phyloP scores from a whole-genome alignment of 2,888 invertebrate genomes.

The Lymantria dispar region DNA sequence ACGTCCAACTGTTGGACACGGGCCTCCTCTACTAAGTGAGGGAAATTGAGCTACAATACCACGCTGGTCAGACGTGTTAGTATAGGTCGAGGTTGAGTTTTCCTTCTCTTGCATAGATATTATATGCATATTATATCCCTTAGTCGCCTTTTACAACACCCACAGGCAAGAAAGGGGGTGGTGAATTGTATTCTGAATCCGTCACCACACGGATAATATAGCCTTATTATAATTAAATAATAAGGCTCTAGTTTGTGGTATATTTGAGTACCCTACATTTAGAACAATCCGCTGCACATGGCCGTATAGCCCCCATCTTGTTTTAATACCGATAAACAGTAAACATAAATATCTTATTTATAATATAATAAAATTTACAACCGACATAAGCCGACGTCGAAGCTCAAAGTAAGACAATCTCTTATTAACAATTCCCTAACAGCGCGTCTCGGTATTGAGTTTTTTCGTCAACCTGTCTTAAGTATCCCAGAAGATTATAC shows the following conservation, averaged over 20 bases:
- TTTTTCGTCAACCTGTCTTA: conserved; percentile 54
- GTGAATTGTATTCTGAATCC: too few relatives aligned
- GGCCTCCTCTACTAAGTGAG: too few relatives aligned
- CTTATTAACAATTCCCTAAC: conserved; percentile 74
- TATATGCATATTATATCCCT: too few relatives aligned
- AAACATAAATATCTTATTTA: conserved; percentile 71
- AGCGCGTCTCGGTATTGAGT: conserved; percentile 61
- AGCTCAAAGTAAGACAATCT: conserved; percentile 54
- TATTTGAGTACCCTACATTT: conserved; percentile 25
- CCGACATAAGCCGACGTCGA: conserved; percentile 55
- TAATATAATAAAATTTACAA: conserved; percentile 76
- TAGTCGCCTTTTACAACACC: too few relatives aligned
- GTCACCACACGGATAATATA: too few relatives aligned
- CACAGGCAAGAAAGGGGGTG: too few relatives aligned
- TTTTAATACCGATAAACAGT: conserved; percentile 49
- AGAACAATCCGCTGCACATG: conserved; percentile 25
- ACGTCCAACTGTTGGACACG: too few relatives aligned
- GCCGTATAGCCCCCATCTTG: conserved; percentile 33
- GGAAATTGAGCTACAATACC: too few relatives aligned
- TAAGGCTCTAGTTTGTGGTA: background rate
- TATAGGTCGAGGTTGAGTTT: too few relatives aligned
- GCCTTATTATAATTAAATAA: too few relatives aligned
- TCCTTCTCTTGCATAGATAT: too few relatives aligned
- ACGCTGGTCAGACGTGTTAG: too few relatives aligned
- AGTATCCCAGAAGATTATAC: conserved; percentile 21